These are phyloP conservation scores for Hydrozoanthus tunicans DNA, from an alignment of 64 coral and sea anemone genomes.

Conservation along the genomic window DNA sequence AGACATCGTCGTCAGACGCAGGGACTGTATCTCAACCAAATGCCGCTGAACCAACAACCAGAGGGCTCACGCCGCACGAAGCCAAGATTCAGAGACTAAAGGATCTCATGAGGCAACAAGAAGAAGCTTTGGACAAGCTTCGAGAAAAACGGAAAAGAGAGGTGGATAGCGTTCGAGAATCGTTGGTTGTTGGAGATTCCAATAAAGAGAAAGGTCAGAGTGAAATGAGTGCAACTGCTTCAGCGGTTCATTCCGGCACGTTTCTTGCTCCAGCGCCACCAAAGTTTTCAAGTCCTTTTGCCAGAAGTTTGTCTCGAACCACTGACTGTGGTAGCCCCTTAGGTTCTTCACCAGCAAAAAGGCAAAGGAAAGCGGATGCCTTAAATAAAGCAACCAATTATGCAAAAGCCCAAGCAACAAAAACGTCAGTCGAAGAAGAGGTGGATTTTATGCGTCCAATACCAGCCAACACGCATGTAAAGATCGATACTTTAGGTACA, in stretches of 20 bases:
- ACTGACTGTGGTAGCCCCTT: slow-evolving; percentile 21
- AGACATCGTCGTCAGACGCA: not conserved
- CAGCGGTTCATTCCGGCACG: slow-evolving; percentile 5
- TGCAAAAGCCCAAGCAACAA: too few relatives aligned
- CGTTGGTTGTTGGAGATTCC: not conserved
- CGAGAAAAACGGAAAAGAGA: slow-evolving; percentile 82
- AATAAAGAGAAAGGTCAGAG: not conserved
- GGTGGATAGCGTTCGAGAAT: slow-evolving; percentile 68
- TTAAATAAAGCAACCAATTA: not conserved
- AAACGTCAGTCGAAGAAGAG: too few relatives aligned
- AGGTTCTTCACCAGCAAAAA: slow-evolving; percentile 30
- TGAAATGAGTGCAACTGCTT: not conserved
- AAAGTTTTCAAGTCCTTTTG: slow-evolving; percentile 76
- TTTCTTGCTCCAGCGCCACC: slow-evolving; percentile 43
- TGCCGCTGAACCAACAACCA: not conserved
- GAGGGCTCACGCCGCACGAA: slow-evolving; percentile 74
- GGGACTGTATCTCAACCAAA: not conserved
- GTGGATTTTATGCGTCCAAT: too few relatives aligned
- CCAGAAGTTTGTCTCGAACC: slow-evolving; percentile 65
- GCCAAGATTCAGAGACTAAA: slow-evolving; percentile 86
- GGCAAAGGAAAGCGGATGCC: not conserved
- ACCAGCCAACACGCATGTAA: not conserved
- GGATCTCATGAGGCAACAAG: slow-evolving; percentile 77
- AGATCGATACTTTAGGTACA: not conserved
- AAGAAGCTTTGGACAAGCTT: slow-evolving; percentile 79